Evolutionary conservation across 2,888 invertebrate species (phyloP).

Genomic region (Siphlonurus alternatus): DNA sequence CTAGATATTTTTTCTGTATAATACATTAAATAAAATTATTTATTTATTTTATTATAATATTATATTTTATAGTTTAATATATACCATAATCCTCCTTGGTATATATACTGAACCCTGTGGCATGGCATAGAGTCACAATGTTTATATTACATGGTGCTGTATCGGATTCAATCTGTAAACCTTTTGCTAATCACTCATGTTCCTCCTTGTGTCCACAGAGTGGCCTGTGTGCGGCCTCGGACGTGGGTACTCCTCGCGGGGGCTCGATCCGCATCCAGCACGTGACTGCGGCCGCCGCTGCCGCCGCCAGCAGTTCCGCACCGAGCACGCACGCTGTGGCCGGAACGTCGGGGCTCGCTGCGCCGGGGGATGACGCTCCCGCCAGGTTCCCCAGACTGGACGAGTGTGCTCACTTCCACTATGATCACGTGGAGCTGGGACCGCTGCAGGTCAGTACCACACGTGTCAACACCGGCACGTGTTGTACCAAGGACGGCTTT

Average conservation of each 20-base stretch:
- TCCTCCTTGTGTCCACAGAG: slow-evolving; percentile 20
- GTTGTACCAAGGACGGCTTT: too few species aligned
- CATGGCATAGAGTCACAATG: too few species aligned
- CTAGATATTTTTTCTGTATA: too few species aligned
- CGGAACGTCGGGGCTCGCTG: slow-evolving; percentile 10
- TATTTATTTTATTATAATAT: too few species aligned
- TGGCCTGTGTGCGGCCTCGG: slow-evolving; percentile 26
- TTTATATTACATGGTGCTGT: too few species aligned
- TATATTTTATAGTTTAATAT: too few species aligned
- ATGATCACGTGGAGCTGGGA: slow-evolving; percentile 84
- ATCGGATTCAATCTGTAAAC: too few species aligned
- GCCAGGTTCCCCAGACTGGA: slow-evolving; percentile 74
- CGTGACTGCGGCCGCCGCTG: slow-evolving; percentile 21
- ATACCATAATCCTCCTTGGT: too few species aligned
- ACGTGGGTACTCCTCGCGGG: slow-evolving; percentile 23
- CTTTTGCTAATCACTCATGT: too few species aligned
- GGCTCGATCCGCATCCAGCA: slow-evolving; percentile 27
- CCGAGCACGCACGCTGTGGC: slow-evolving; percentile 17
- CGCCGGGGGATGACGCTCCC: slow-evolving; percentile 16
- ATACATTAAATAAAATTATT: too few species aligned
- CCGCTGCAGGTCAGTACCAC: slow-evolving; percentile 42
- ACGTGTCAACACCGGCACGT: neutral
- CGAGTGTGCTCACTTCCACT: slow-evolving; percentile 97
- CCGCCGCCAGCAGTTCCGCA: slow-evolving; percentile 14
- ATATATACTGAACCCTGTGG: too few species aligned